Conservation (phyloP, 35 echinoderm and acorn worm genomes). For the Apostichopus parvimensis region DNA sequence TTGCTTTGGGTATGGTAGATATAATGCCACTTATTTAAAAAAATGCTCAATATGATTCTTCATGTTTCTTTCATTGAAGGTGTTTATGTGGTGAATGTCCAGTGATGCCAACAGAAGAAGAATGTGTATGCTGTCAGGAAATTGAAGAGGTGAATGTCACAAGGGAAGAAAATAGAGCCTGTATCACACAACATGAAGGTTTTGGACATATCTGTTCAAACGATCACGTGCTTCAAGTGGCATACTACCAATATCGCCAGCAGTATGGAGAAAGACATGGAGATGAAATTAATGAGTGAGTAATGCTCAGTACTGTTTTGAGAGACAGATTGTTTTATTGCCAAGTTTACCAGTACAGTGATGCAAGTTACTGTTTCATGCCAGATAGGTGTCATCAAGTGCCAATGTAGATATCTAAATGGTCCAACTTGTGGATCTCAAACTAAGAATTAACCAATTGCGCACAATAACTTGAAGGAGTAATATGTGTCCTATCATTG, state of each 20-base stretch:
- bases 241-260: conserved; percentile 44
- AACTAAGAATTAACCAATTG: too few relatives aligned
- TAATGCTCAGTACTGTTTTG: background rate
- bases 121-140: conserved; percentile 10
- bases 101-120: conserved; percentile 1
- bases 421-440: too few relatives aligned
- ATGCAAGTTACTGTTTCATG: background rate
- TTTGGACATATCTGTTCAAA: too few relatives aligned
- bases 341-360: background rate
- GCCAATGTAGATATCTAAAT: background rate
- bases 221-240: background rate
- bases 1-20: too few relatives aligned
- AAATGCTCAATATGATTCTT: too few relatives aligned
- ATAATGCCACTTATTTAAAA: too few relatives aligned
- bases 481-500: too few relatives aligned
- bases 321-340: background rate
- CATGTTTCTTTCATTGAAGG: background rate
- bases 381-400: background rate
- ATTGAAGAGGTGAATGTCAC: background rate
- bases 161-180: background rate
- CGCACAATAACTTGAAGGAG: too few relatives aligned
- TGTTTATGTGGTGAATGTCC: conserved; percentile 25
- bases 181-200: background rate
- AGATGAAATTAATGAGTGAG: conserved; percentile 43
- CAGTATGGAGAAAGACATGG: conserved; percentile 47